These are phyloP conservation scores for Hydra vulgaris DNA, from an alignment of 30 jellyfish, hydroid and myxozoan species.

Conservation along the genomic window DNA sequence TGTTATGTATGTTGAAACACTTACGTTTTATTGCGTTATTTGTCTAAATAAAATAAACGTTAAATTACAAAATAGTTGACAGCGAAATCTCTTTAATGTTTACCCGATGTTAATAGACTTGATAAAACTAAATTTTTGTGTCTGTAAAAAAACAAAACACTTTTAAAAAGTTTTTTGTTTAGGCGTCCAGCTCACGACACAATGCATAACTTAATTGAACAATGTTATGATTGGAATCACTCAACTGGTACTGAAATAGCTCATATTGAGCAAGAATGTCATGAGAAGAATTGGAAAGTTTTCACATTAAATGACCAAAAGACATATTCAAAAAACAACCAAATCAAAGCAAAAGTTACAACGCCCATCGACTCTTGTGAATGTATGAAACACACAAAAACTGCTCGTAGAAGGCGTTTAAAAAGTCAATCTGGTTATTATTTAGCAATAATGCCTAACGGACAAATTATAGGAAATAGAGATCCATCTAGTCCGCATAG, in stretches of 20 bases:
- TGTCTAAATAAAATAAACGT: background rate
- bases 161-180: background rate
- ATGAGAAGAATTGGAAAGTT: conserved; percentile 18
- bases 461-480: conserved; percentile 83
- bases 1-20: background rate
- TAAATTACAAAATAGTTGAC: background rate
- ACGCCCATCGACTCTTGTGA: conserved; percentile 18
- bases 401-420: conserved; percentile 88
- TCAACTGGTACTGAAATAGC: background rate
- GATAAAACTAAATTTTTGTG: background rate
- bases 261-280: background rate
- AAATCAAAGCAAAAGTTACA: background rate
- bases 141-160: background rate
- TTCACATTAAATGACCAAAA: conserved; percentile 19
- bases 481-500: conserved; percentile 78
- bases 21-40: background rate
- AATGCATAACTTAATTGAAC: conserved; percentile 24
- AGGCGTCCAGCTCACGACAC: conserved; percentile 35
- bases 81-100: background rate
- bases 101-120: background rate
- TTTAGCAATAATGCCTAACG: conserved; percentile 96
- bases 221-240: conserved; percentile 24
- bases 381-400: conserved; percentile 82
- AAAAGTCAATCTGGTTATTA: conserved; percentile 91
- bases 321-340: background rate